Conservation (phyloP, 2,797 vertebrate species). For the Peromyscus melanophrys region DNA sequence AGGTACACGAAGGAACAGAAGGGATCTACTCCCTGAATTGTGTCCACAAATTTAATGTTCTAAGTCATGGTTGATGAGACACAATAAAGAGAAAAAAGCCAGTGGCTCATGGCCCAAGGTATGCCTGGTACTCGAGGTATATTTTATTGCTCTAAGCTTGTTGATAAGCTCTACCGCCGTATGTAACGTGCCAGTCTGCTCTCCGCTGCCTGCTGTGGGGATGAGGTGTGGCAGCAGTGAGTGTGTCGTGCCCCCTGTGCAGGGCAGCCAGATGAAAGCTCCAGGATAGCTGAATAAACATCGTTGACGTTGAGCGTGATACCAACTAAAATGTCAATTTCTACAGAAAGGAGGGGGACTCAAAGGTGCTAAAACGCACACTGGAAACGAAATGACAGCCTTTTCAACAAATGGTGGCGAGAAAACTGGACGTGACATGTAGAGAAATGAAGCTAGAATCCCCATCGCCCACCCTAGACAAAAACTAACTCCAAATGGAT, state of each 20-base stretch:
- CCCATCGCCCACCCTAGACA: not conserved
- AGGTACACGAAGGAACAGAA: not conserved
- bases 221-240: not conserved
- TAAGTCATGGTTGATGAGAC: not conserved
- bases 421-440: not conserved
- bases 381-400: not conserved
- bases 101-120: not conserved
- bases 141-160: not conserved
- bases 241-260: not conserved
- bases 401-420: not conserved
- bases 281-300: not conserved
- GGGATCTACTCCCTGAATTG: not conserved
- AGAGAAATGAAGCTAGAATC: not conserved
- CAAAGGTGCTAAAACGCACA: not conserved
- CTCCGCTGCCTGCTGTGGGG: not conserved
- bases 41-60: not conserved
- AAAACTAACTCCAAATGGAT: not conserved
- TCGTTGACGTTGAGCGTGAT: not conserved
- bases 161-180: not conserved
- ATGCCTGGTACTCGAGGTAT: not conserved
- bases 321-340: not conserved
- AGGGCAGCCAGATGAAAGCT: not conserved
- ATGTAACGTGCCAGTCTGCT: not conserved
- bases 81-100: not conserved
- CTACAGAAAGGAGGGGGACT: not conserved